Percentiles rank a stretch among this genome's conserved stretches.
Evolutionary conservation across 2,888 invertebrate species (phyloP).

Genomic region (Cataglyphis cursor): DNA sequence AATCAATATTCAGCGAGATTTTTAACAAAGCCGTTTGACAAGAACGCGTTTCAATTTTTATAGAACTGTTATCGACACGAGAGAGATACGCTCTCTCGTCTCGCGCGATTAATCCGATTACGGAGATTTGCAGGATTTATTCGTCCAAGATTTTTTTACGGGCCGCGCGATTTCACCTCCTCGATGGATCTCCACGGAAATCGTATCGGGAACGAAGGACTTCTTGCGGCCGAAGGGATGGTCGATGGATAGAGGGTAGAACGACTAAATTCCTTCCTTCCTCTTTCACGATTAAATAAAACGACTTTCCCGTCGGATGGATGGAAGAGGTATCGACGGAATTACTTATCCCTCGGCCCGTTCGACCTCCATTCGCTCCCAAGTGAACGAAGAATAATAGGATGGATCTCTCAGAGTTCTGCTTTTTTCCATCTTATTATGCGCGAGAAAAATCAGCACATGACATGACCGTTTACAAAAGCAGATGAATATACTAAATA

Average conservation of each 20-base stretch:
- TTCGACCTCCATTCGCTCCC: conserved; percentile 42
- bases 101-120: conserved; percentile 61
- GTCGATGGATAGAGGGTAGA: conserved; percentile 37
- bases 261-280: conserved; percentile 48
- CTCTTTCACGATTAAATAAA: conserved; percentile 79
- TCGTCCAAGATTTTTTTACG: conserved; percentile 58
- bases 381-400: conserved; percentile 54
- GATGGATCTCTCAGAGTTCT: conserved; percentile 35
- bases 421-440: conserved; percentile 37
- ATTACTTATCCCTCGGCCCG: conserved; percentile 72
- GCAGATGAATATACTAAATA: neutral
- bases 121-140: conserved; percentile 62
- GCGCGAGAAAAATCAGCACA: conserved; percentile 24
- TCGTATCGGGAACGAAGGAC: conserved; percentile 41
- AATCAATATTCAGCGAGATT: neutral
- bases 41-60: conserved; percentile 16
- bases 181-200: conserved; percentile 53
- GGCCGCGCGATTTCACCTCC: conserved; percentile 33
- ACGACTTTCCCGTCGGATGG: conserved; percentile 69
- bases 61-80: conserved; percentile 27
- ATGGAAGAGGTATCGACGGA: conserved; percentile 60
- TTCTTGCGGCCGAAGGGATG: conserved; percentile 28
- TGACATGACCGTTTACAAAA: neutral
- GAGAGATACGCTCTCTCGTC: conserved; percentile 45
- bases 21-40: conserved; percentile 30